Evolutionary conservation across 2,797 vertebrate genomes (phyloP), one percentile per base, ranked within the genome.

Genomic region (Crocidura indochinensis): DNA sequence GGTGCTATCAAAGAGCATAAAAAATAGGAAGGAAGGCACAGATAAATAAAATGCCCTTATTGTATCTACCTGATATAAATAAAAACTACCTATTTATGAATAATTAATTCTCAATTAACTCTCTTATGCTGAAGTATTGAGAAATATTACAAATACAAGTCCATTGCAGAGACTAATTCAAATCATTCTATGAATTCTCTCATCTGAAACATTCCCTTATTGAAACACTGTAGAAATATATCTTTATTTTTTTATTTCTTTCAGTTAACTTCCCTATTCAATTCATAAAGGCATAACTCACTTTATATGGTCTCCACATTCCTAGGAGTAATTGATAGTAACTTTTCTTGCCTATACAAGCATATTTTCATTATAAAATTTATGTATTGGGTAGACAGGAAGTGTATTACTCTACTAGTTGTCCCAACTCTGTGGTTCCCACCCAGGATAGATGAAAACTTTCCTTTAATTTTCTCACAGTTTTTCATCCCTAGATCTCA

Each of bases 1-100:
- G 10, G 7, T 85, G 17, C 27, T 79, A 62, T 12, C 31, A 90
- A 77, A 62, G 2, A 88, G 83, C 95, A 85, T 85, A 8, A 65
- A 84, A 84, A 20, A 15, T 92, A 92, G 17, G 46, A 38, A 74
- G 29, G 17, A 78, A 38, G 38, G 38, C 38, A 38, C 38, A 38
- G 38, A 69, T 81, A 94, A 90, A 91, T 83, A 74, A 86, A 65
- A 88, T 73, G 7, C 26, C 20, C 64, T 86, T 88, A 69, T 29
- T 79, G 14, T 46, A 93, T 69, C 69, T 80, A 80, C 8, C 27
- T 73, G 62, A 47, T 69, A 91, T n/a, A 92, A 93, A 69, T 80
- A 38, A 12, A 81, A 87, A 68, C 89, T 69, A 2, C 14, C 85
- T 90, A 22, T 77, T 86, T 72, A 72, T 62, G 53, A 11, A 75